Base-by-base conservation (phyloP, 2,888 invertebrate species). In the Cancer borealis region DNA sequence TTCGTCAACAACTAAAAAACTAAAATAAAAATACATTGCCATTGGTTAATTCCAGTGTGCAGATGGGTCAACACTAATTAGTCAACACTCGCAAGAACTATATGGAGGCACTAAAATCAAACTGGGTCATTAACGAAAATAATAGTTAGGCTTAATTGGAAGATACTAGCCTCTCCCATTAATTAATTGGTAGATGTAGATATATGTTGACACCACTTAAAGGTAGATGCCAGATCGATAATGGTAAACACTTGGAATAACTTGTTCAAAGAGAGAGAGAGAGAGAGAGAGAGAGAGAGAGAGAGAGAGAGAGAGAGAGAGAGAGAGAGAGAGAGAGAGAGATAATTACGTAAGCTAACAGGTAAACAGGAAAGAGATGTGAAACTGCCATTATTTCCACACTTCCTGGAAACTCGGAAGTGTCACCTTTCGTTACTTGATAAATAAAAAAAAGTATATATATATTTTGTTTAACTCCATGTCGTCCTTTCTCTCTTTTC, bases 91-190 rank as follows among this genome's bases (percentile, higher is more conserved):
- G 66, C 66, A 66, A 66, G 66, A 66, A 66, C n/a, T 66, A n/a
- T 66, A 66, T 66, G n/a, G 66, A n/a, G n/a, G n/a, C 66, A 66
- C n/a, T n/a, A 66, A n/a, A 66, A 66, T n/a, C n/a, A 66, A 66
- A n/a, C 21, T n/a, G 1, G n/a, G 66, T 6, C 66, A 66, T 66
- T 21, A 21, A 66, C 66, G n/a, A n/a, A 5, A 0, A 4, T 14
- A n/a, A 4, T 14, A n/a, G 66, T 66, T 66, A 21, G 66, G 66
- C 6, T 14, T 66, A 66, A 66, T 66, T 66, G n/a, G 66, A 66
- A 66, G 66, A n/a, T n/a, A 66, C 66, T 21, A n/a, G 66, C 66
- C 4, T 3, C n/a, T n/a, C 66, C 1, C n/a, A n/a, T 66, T 66
- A 66, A n/a, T 66, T 66, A 66, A 66, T 66, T 66, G 66, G 66